Base-by-base conservation (phyloP, 2,888 invertebrate species). In the Pollenia amentaria region DNA sequence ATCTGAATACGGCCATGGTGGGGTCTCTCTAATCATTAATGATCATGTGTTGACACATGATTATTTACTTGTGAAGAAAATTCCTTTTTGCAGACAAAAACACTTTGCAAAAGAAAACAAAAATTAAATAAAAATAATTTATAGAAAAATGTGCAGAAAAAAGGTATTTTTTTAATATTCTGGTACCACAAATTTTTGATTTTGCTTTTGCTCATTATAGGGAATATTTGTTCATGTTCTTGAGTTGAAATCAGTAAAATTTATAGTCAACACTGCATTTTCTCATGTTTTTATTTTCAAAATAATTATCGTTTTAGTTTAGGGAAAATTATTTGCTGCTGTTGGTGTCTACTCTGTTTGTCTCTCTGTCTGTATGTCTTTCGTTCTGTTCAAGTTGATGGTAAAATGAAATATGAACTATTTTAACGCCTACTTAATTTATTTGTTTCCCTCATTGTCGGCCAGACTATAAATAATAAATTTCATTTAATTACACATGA, bases 341-440 rank as follows among this genome's bases (percentile, higher is more conserved):
- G 72, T 14, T 62, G 16, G 53, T 76, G 40, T 29, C 29, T 67
- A 11, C 12, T 44, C 46, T 62, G 21, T 29, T 29, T 29, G 29
- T 29, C 29, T 29, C 3, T 29, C 29, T 6, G 29, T 29, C 29
- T 29, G 29, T 29, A 3, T 29, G 29, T 29, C 29, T 29, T 6
- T 29, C n/a, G 18, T 38, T 77, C 51, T 29, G 40, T 76, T 57
- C 16, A 42, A 64, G 40, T 76, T 72, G 81, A 77, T 29, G 81
- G 38, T 73, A 79, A 90, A 89, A 91, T 92, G 92, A 92, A 92
- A 91, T 92, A 92, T 92, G 91, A 91, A 92, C 92, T 91, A 90
- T 91, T 91, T 92, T 91, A 92, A 92, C 92, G 92, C 92, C 92
- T 90, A 92, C 92, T 92, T 92, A 92, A 92, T 92, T 92, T 91